Percentiles rank a stretch among this genome's conserved stretches.
These are phyloP conservation scores for Micrasema minimum DNA, from an alignment of 1,140 invertebrate genomes.

Conservation along the genomic window DNA sequence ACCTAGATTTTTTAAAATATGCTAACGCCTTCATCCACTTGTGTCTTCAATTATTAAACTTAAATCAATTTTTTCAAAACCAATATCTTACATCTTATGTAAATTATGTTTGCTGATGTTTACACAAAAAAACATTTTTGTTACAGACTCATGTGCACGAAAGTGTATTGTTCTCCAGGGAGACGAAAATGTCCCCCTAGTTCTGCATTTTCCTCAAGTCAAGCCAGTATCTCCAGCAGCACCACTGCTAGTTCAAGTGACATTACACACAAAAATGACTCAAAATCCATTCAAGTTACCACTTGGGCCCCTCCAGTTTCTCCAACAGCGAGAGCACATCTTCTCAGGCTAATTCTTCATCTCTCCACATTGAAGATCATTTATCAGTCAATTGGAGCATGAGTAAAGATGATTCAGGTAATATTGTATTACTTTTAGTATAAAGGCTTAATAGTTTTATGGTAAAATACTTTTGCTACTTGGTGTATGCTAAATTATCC, in stretches of 20 bases:
- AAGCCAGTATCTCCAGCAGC: conserved; percentile 17
- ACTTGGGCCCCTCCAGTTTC: conserved; percentile 46
- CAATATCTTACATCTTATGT: no score
- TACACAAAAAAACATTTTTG: no score
- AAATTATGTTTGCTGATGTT: no score
- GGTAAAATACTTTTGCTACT: no score
- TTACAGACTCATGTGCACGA: conserved; percentile 73
- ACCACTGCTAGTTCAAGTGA: not conserved
- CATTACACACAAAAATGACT: conserved; percentile 4
- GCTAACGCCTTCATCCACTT: no score
- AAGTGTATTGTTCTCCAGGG: conserved; percentile 70
- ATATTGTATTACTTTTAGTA: conserved; percentile 9
- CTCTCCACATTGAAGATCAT: conserved; percentile 57
- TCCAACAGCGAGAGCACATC: conserved; percentile 51
- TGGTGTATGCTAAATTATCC: no score
- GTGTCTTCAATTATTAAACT: no score
- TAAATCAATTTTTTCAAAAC: no score
- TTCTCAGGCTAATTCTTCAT: conserved; percentile 56
- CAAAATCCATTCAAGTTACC: not conserved
- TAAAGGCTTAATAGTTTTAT: no score
- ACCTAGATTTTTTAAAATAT: no score
- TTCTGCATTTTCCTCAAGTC: conserved; percentile 14
- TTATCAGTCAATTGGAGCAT: conserved; percentile 61
- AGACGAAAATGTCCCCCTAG: conserved; percentile 29
- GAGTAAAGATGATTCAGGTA: conserved; percentile 64